Base-by-base conservation (phyloP, 37 sponge, comb jelly and placozoan species). In the Beroe forskalii region DNA sequence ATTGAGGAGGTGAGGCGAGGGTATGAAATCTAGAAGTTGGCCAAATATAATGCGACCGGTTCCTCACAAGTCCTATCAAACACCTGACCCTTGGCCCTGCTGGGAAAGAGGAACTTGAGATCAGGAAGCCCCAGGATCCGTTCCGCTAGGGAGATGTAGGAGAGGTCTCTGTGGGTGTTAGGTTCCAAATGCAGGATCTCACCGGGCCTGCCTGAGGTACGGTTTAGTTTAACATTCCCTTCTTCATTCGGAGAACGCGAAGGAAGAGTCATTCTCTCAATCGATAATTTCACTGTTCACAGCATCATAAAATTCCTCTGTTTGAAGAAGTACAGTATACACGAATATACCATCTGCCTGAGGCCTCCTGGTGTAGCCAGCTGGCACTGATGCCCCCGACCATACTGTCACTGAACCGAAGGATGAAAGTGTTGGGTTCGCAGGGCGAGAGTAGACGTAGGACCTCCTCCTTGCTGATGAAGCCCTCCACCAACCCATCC, bases 401-500 rank as follows among this genome's bases (percentile, higher is more conserved):
- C 75, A 72, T 72, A 32, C 75, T 72, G 75, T 72, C 75, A 36
- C 75, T 72, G 30, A 72, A 72, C 75, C 75, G 28, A 17, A 72
- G 39, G 4, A 72, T 72, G 39, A 72, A 72, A 20, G 75, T 72
- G 39, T 72, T 72, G 2, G 75, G 75, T 72, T 72, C 40, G 39
- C 75, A 72, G 19, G 33, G 28, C 1, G 23, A 36, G 6, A 72
- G 39, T 20, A 72, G 9, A 4, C 40, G 12, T 39, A 35, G 75
- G 32, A 72, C 75, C 75, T 72, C 75, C 6, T 72, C 75, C 75
- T 72, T 72, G 39, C 75, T 72, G 75, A 72, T 72, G 22, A 72
- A 72, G 19, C 75, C 75, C 39, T 72, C 75, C 23, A 72, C 75
- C 40, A 72, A 32, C 39, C 75, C 75, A 72, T 72, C 75, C 75